phyloP scores from a whole-genome alignment of 2,113 vertebrate species.

The Ptychochromis oligacanthus region DNA sequence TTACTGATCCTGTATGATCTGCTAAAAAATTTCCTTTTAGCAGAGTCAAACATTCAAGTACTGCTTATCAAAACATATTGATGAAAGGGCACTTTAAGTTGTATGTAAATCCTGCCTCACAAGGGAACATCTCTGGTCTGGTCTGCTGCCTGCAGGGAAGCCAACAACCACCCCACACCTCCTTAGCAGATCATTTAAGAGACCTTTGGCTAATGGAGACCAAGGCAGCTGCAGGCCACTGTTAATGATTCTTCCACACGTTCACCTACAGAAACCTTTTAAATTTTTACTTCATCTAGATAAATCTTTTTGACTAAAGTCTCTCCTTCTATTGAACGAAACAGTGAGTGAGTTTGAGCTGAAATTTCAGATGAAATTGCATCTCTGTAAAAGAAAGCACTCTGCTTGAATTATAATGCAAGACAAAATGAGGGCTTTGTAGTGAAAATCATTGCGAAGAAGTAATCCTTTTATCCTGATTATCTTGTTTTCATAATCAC shows the following conservation, averaged over 20 bases:
- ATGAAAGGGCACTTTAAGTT: not conserved
- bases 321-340: not conserved
- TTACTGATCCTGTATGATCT: not conserved
- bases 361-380: not conserved
- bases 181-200: not conserved
- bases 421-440: not conserved
- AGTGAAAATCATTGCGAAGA: not conserved
- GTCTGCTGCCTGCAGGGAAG: not conserved
- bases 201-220: not conserved
- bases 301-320: too few relatives aligned
- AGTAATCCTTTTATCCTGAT: not conserved
- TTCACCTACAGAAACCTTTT: not conserved
- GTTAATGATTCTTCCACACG: not conserved
- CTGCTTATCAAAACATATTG: not conserved
- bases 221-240: not conserved
- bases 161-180: not conserved
- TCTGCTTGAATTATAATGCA: not conserved
- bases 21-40: not conserved
- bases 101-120: not conserved
- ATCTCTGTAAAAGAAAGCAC: not conserved
- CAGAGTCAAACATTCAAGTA: not conserved
- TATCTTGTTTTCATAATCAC: not conserved
- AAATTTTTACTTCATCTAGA: not conserved
- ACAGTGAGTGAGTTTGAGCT: not conserved
- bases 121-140: not conserved